These are phyloP conservation scores for Melipona quadrifasciata DNA, from an alignment of 1,140 invertebrate genomes.

Conservation along the genomic window DNA sequence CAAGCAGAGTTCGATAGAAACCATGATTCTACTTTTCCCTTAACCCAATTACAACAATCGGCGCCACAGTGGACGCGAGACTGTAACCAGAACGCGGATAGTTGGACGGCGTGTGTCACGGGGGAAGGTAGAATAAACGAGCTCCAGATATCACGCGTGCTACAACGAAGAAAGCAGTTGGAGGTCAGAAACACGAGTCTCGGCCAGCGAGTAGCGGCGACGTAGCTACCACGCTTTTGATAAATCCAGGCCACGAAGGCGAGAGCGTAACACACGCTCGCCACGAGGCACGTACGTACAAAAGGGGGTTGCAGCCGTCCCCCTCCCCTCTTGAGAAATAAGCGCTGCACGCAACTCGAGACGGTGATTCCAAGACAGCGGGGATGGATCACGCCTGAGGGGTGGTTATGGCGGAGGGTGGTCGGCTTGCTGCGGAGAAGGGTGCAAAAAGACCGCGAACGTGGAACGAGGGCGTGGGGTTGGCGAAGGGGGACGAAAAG, in stretches of 20 bases:
- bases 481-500: constrained; percentile 42
- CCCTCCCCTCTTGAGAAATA: constrained; percentile 21
- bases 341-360: constrained; percentile 72
- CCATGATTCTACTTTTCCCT: neutral
- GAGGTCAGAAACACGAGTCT: constrained; percentile 33
- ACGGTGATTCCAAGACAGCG: constrained; percentile 69
- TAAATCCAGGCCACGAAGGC: constrained; percentile 67
- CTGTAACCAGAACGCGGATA: neutral
- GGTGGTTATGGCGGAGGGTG: constrained; percentile 43
- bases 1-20: neutral
- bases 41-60: neutral
- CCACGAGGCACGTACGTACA: constrained; percentile 18
- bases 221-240: constrained; percentile 44
- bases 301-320: constrained; percentile 57
- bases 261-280: constrained; percentile 44
- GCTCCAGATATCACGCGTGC: neutral
- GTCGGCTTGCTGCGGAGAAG: constrained; percentile 42
- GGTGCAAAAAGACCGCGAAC: constrained; percentile 32
- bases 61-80: too few species aligned
- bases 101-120: neutral
- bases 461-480: neutral
- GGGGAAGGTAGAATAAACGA: neutral
- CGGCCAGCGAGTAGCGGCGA: constrained; percentile 19
- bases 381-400: constrained; percentile 47
- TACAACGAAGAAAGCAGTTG: neutral